phyloP scores from a whole-genome alignment of 2,797 vertebrate genomes.

The Leptodactylus fallax region DNA sequence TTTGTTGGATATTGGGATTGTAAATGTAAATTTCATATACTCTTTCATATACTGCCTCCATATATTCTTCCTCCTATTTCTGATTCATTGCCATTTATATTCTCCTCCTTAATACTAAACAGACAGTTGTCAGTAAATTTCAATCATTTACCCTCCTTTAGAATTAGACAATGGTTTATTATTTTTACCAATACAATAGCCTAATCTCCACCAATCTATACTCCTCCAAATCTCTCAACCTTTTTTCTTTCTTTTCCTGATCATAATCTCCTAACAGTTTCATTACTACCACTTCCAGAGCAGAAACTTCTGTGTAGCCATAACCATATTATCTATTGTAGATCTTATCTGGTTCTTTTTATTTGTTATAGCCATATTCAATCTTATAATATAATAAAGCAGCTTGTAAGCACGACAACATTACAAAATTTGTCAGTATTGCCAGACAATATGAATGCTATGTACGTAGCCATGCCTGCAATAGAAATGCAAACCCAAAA shows the following conservation, averaged over 20 bases:
- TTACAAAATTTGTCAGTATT: background rate
- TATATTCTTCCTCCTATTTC: background rate
- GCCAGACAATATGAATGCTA: too few relatives aligned
- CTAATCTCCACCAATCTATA: background rate
- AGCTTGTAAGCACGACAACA: background rate
- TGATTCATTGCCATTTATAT: background rate
- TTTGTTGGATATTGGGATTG: too few relatives aligned
- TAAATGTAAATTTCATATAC: too few relatives aligned
- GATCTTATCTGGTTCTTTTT: background rate
- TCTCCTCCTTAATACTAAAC: background rate
- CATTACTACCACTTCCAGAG: too few relatives aligned
- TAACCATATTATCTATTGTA: background rate
- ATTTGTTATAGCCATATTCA: background rate
- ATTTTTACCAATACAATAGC: background rate
- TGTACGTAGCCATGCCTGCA: too few relatives aligned
- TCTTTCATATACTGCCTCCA: too few relatives aligned
- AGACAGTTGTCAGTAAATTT: background rate
- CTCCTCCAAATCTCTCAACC: background rate
- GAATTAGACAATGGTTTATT: background rate
- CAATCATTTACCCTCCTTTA: background rate
- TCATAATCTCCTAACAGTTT: background rate
- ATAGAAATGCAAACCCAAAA: too few relatives aligned
- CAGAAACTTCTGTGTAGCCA: background rate
- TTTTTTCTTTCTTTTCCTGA: background rate
- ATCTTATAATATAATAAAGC: background rate